phyloP scores from a whole-genome alignment of 2,797 vertebrate genomes.

The Oreochromis grahami region DNA sequence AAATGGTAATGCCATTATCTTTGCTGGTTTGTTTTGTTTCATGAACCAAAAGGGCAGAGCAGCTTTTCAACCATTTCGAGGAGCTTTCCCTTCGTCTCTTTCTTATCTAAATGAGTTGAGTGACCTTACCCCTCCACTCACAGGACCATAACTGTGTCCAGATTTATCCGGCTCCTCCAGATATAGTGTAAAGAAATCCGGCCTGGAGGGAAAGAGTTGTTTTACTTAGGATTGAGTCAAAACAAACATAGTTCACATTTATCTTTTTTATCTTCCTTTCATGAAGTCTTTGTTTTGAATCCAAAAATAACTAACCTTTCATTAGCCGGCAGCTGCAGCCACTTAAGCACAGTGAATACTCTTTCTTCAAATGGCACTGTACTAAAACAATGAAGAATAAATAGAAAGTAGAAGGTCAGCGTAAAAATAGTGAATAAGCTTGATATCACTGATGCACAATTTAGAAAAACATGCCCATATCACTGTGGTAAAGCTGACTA shows the following conservation, averaged over 20 bases:
- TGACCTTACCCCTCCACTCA: constrained; percentile 86
- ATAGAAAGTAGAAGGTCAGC: accelerated
- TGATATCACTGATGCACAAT: accelerated
- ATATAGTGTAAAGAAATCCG: constrained; percentile 96
- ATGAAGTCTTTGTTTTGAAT: background rate
- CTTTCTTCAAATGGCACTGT: constrained; percentile 73
- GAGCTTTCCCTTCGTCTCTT: background rate
- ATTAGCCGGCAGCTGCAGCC: constrained; percentile 72
- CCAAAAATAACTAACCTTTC: constrained; percentile 41
- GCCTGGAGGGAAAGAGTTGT: constrained; percentile 67
- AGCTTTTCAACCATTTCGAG: accelerated
- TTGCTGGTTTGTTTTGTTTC: background rate
- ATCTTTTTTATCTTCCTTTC: background rate
- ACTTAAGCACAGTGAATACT: constrained; percentile 70
- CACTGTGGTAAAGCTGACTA: background rate
- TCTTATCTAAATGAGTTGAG: background rate
- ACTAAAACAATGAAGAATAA: constrained; percentile 15
- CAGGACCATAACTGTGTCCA: constrained; percentile 87
- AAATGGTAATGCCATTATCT: background rate
- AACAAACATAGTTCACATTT: background rate
- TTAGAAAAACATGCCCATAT: background rate
- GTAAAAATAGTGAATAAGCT: accelerated
- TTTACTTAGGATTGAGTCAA: background rate
- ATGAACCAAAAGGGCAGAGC: background rate
- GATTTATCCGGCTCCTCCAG: constrained; percentile 96